Evolutionary conservation across 2,888 invertebrate genomes (phyloP).

Genomic region (Phragmatobia fuliginosa): DNA sequence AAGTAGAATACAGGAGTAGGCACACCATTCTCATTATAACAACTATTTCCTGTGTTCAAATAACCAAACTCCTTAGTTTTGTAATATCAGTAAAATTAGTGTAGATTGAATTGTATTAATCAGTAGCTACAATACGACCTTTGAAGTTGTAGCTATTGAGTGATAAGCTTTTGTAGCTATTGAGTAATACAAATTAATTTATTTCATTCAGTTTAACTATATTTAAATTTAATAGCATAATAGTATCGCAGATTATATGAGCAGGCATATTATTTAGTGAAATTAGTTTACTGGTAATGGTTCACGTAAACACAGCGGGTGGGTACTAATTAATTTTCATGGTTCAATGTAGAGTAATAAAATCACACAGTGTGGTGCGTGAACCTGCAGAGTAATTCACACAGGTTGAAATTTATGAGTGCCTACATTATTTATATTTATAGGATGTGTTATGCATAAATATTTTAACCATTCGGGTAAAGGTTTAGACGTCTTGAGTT

Average conservation of each 20-base stretch:
- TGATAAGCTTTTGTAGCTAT: no score
- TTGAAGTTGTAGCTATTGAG: no score
- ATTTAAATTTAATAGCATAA: neutral
- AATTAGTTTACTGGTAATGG: constrained; percentile 1
- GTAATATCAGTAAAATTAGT: no score
- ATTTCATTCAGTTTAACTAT: neutral
- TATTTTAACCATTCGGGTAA: neutral
- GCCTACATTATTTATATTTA: neutral
- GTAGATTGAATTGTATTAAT: no score
- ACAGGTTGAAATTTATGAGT: neutral
- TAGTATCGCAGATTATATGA: neutral
- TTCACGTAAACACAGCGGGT: constrained; percentile 13
- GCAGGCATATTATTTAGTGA: neutral
- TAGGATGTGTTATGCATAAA: neutral
- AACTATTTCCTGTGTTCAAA: no score
- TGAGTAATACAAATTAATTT: no score
- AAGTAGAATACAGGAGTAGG: no score
- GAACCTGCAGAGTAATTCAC: neutral
- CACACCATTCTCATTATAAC: no score
- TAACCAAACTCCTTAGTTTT: no score
- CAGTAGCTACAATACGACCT: neutral
- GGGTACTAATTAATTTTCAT: constrained; percentile 6
- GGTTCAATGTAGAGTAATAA: constrained; percentile 13
- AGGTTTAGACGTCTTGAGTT: neutral
- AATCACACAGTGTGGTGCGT: constrained; percentile 4